phyloP scores from a whole-genome alignment of 1,140 invertebrate genomes.

The Palaemon carinicauda region DNA sequence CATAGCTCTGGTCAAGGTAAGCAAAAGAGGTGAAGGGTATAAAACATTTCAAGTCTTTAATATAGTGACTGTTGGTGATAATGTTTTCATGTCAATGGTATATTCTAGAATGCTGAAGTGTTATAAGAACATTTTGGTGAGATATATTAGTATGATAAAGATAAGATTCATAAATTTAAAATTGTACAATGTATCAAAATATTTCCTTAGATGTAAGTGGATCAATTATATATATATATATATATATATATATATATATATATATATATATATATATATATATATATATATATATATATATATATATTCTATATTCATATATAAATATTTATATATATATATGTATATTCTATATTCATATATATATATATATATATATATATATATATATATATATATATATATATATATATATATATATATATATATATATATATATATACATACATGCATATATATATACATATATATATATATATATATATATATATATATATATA shows the following conservation, averaged over 20 bases:
- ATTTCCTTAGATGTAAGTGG: too few relatives aligned
- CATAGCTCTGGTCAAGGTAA: constrained; percentile 35
- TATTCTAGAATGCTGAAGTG: too few relatives aligned
- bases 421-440: not conserved
- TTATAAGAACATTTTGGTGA: too few relatives aligned
- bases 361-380: not conserved
- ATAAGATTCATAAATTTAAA: too few relatives aligned
- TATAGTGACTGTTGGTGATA: not conserved
- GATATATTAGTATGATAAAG: not conserved
- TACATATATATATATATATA: not conserved
- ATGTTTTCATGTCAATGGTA: too few relatives aligned
- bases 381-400: not conserved
- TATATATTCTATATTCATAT: not conserved
- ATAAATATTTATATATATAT: not conserved
- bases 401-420: not conserved
- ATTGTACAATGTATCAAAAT: too few relatives aligned
- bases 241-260: not conserved
- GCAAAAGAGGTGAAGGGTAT: not conserved
- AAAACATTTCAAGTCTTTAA: too few relatives aligned
- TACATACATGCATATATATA: too few relatives aligned
- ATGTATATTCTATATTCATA: not conserved
- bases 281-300: not conserved
- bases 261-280: not conserved
- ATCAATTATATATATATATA: not conserved
- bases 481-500: not conserved